Base-by-base conservation (phyloP, 92 coral and sea anemone species). In the Phenganax marumi region DNA sequence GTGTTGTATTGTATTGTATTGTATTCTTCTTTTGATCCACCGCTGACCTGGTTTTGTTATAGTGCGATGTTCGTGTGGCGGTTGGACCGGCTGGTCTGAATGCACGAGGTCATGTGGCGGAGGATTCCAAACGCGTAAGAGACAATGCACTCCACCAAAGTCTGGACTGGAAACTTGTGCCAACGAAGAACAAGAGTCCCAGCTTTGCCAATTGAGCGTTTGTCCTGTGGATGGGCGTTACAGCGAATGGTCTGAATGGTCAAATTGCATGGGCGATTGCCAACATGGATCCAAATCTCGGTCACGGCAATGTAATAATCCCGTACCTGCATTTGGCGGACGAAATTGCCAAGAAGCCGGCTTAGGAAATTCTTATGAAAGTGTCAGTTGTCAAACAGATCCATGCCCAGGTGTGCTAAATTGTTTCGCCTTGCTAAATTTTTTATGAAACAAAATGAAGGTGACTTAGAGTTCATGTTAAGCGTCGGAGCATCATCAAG, bases 201-300 rank as follows among this genome's bases (percentile, higher is more conserved):
- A 92, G 43, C 64, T 90, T 7, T 96, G 99, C 84, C 89, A 83
- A 73, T 53, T 96, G 74, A 90, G 89, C 48, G 84, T 87, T 26
- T 96, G 99, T 66, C 99, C 97, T 24, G 98, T 87, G 84, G 93
- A 95, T 82, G 98, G 95, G 5, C 91, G 89, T 89, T 95, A 97
- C 92, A 86, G 92, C 24, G 74, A 70, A 21, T 95, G 98, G 98
- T 83, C 91, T 26, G 89, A 85, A 75, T 95, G 98, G 98, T 89
- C 93, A 85, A 70, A 77, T 13, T 95, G 98, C 73, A 70, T 93
- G 23, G 97, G 89, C n/a, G 85, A 90, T 11, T 95, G 98, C 73
- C 97, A 95, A 39, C 81, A 87, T 82, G 98, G 98, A 21, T 70
- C 84, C 58, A 97, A 90, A 76, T 88, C 86, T 56, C 89, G 98